Evolutionary conservation across 2,888 invertebrate species (phyloP).

Genomic region (Trachelus tabidus): DNA sequence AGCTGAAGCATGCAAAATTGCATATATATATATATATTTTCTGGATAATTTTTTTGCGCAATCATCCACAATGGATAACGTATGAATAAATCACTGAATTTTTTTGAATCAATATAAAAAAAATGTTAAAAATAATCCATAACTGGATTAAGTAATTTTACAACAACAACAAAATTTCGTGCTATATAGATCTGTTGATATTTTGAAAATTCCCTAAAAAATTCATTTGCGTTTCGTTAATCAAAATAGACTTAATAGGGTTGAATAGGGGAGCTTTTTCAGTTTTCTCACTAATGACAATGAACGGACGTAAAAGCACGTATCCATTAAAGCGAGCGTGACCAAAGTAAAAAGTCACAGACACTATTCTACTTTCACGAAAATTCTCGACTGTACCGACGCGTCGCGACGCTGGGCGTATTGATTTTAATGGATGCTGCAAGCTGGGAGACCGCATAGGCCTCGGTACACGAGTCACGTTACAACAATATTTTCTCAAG

Average conservation of each 20-base stretch:
- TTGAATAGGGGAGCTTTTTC: not conserved
- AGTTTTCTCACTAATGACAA: not conserved
- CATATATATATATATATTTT: not conserved
- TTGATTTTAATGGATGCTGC: slow-evolving; percentile 55
- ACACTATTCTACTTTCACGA: not conserved
- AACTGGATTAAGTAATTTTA: not conserved
- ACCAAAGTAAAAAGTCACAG: not conserved
- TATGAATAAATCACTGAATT: not conserved
- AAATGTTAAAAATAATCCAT: not conserved
- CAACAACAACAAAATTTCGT: too few species aligned
- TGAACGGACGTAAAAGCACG: not conserved
- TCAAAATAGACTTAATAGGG: not conserved
- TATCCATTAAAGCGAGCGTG: not conserved
- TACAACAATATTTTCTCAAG: not conserved
- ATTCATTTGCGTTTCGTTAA: not conserved
- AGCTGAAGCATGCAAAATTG: not conserved
- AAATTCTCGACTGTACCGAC: not conserved
- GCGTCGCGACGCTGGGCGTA: slow-evolving; percentile 32
- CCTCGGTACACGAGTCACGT: not conserved
- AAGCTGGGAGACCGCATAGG: slow-evolving; percentile 18
- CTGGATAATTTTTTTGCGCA: not conserved
- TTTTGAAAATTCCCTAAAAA: not conserved
- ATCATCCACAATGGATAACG: not conserved
- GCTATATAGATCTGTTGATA: not conserved
- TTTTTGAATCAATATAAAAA: not conserved